Base-by-base conservation (phyloP, 2,888 invertebrate genomes). In the Macrosiphum euphorbiae region DNA sequence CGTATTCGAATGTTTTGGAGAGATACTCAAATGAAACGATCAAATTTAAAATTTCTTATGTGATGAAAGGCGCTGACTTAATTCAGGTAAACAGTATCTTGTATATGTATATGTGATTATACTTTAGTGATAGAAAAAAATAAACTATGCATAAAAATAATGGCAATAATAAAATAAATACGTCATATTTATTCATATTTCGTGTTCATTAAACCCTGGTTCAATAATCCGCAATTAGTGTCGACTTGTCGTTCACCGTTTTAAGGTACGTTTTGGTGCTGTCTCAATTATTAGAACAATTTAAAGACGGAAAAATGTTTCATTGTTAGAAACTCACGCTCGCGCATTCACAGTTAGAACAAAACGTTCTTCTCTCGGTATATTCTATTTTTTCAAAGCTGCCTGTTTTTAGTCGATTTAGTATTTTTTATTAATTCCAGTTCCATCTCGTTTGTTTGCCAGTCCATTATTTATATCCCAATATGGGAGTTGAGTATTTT, bases 21-120 rank as follows among this genome's bases (percentile, higher is more conserved):
- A 52, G 11, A 16, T 52, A 13, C 13, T 67, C 61, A n/a, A 0
- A 67, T 1, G 13, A 13, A n/a, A 61, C 28, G 3, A 28, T 3
- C 0, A 61, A 61, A n/a, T 67, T n/a, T n/a, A 1, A 67, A 67
- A 67, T n/a, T 13, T 13, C 0, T 13, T n/a, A 13, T n/a, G 61
- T 3, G n/a, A 5, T 1, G n/a, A 1, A 16, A 13, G 13, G n/a
- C 13, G 1, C 4, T 8, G 3, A n/a, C 1, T 67, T 13, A 61
- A 28, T 61, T 28, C 20, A 67, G n/a, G 13, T 67, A 4, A 67
- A 13, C 0, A n/a, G 13, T 67, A 13, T 47, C 0, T 1, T 47
- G 2, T 47, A 47, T 47, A 1, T 47, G 1, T 11, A 47, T 47
- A 67, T n/a, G n/a, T 4, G 4, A 67, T 67, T n/a, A n/a, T n/a